These are phyloP conservation scores for Echeneis naucrates DNA, from an alignment of 2,797 vertebrate genomes.

Conservation along the genomic window DNA sequence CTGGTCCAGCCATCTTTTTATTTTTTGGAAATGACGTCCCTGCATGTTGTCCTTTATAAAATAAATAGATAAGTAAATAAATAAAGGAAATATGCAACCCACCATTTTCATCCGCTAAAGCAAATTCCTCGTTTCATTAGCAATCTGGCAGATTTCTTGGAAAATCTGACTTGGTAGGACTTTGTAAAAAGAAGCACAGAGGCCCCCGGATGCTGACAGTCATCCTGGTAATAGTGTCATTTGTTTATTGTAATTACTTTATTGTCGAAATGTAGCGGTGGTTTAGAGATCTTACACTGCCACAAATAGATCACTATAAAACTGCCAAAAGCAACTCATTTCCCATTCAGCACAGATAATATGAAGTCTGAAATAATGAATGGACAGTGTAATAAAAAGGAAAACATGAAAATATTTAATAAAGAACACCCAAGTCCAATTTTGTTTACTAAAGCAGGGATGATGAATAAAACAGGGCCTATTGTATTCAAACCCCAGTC, in stretches of 20 bases:
- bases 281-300: constrained; percentile 59
- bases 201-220: constrained; percentile 46
- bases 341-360: constrained; percentile 47
- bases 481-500: constrained; percentile 49
- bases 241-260: constrained; percentile 73
- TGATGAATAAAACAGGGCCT: constrained; percentile 70
- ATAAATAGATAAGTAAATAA: too few species aligned
- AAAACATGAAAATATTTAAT: constrained; percentile 63
- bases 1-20: too few species aligned
- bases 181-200: constrained; percentile 10
- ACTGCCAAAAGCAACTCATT: constrained; percentile 60
- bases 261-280: constrained; percentile 56
- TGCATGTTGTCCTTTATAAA: too few species aligned
- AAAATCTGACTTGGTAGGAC: constrained; percentile 28
- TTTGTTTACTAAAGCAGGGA: constrained; percentile 63
- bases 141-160: constrained; percentile 31
- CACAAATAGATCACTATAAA: constrained; percentile 52
- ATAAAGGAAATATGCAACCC: not conserved
- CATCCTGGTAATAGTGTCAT: constrained; percentile 56
- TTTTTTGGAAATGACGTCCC: too few species aligned
- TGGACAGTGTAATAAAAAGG: constrained; percentile 58
- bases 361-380: constrained; percentile 59
- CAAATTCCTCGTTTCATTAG: constrained; percentile 14
- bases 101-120: not conserved
- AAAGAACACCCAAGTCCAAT: constrained; percentile 67